A percentile compares a stretch with the other conserved stretches of the same genome.
Conservation (phyloP, 2,888 invertebrate genomes). For the Callinectes sapidus region DNA sequence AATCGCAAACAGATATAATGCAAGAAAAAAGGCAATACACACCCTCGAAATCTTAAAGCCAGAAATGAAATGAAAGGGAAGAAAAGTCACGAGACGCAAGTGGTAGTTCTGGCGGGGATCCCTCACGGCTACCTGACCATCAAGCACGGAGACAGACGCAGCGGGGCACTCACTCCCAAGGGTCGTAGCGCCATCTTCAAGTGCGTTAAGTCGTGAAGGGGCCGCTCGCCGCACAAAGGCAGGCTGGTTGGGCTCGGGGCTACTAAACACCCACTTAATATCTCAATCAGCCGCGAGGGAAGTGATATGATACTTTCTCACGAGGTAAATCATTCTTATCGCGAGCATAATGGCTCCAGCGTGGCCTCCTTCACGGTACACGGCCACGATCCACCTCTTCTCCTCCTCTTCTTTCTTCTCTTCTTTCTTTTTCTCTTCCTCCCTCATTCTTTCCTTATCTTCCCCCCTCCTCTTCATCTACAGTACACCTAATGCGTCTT, state of each 20-base stretch:
- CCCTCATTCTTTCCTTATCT: not conserved
- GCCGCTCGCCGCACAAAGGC: slow-evolving; percentile 37
- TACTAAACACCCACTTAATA: slow-evolving; percentile 46
- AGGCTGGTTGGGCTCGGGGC: not conserved
- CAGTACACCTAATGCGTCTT: not conserved
- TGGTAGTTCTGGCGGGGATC: not conserved
- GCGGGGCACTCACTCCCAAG: not conserved
- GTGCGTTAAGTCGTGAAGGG: not conserved
- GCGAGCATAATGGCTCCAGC: not conserved
- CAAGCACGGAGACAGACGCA: not conserved
- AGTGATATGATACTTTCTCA: slow-evolving; percentile 47
- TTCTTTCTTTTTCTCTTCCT: not conserved
- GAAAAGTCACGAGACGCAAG: not conserved
- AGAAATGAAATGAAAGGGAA: not conserved
- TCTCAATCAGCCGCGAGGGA: slow-evolving; percentile 46
- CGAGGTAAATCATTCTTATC: slow-evolving; percentile 46
- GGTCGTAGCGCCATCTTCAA: not conserved
- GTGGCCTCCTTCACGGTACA: slow-evolving; percentile 23
- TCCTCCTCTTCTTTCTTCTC: not conserved
- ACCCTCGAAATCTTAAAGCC: not conserved
- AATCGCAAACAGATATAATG: too few species aligned
- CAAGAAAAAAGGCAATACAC: too few species aligned
- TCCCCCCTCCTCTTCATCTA: not conserved
- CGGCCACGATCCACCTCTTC: not conserved
- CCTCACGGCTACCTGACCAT: not conserved